phyloP scores from a whole-genome alignment of 1,140 invertebrate genomes.

The Solenopsis fugax region DNA sequence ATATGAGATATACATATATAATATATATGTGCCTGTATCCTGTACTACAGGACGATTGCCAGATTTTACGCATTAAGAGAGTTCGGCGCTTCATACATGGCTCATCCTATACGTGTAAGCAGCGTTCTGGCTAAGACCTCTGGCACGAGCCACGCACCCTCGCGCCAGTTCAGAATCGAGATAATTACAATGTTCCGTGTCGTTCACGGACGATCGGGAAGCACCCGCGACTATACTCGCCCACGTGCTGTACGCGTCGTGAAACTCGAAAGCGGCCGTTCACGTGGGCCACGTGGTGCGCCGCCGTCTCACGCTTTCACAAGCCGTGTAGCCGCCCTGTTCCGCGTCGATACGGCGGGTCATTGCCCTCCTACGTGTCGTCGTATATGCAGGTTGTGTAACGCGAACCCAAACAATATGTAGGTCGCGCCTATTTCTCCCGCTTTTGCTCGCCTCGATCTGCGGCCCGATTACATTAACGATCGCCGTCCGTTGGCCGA shows the following conservation, averaged over 20 bases:
- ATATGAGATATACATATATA: neutral
- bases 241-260: conserved; percentile 57
- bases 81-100: neutral
- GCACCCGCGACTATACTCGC: conserved; percentile 31
- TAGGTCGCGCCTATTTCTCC: conserved; percentile 75
- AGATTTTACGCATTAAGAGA: neutral
- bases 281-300: conserved; percentile 67
- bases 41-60: neutral
- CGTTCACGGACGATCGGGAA: conserved; percentile 21
- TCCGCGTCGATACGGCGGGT: conserved; percentile 58
- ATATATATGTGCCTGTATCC: neutral
- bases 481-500: neutral
- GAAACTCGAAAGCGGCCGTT: conserved; percentile 64
- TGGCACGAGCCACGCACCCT: conserved; percentile 48
- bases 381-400: conserved; percentile 72
- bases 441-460: conserved; percentile 51
- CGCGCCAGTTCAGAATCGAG: conserved; percentile 4
- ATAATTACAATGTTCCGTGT: conserved; percentile 41
- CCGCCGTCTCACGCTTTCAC: conserved; percentile 78
- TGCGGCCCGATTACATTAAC: conserved; percentile 72
- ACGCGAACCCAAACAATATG: conserved; percentile 78
- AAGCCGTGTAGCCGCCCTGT: conserved; percentile 64
- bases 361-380: conserved; percentile 64
- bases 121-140: neutral
- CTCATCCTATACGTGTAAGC: neutral